Evolutionary conservation across 2,113 vertebrate genomes (phyloP).

Genomic region (Oostethus manadensis): DNA sequence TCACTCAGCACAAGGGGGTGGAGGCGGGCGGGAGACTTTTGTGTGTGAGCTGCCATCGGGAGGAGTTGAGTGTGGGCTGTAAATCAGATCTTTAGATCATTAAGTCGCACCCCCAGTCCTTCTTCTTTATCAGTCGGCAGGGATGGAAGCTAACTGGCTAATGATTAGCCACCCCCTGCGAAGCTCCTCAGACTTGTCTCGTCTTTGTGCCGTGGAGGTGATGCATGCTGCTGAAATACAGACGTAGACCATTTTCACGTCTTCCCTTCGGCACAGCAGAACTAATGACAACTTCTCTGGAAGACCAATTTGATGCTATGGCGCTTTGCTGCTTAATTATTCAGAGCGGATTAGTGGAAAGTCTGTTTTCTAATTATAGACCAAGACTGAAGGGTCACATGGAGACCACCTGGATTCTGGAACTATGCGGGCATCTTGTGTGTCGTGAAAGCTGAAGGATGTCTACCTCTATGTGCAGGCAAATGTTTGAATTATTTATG

Average conservation of each 20-base stretch:
- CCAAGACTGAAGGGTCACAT: slow-evolving; percentile 17
- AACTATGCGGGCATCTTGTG: background rate
- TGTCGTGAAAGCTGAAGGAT: background rate
- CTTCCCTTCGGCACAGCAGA: background rate
- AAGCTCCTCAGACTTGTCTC: slow-evolving; percentile 16
- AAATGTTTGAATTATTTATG: no score
- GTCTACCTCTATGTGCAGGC: background rate
- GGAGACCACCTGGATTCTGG: background rate
- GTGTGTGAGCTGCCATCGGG: slow-evolving; percentile 38
- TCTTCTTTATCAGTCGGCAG: slow-evolving; percentile 60
- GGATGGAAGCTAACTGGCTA: slow-evolving; percentile 67
- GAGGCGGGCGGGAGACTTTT: slow-evolving; percentile 49
- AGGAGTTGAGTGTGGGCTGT: slow-evolving; percentile 45
- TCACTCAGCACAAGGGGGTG: slow-evolving; percentile 35
- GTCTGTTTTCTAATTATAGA: slow-evolving; percentile 67
- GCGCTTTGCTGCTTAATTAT: slow-evolving; percentile 45
- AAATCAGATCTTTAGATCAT: slow-evolving; percentile 69
- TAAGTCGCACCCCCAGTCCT: slow-evolving; percentile 55
- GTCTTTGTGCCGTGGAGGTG: background rate
- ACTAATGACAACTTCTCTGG: slow-evolving; percentile 6
- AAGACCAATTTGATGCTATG: background rate
- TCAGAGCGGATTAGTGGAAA: slow-evolving; percentile 57
- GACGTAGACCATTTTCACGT: background rate
- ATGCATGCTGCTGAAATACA: background rate
- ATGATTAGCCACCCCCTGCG: slow-evolving; percentile 65